phyloP scores from a whole-genome alignment of 2,113 vertebrate genomes.

The Saguinus imperator region DNA sequence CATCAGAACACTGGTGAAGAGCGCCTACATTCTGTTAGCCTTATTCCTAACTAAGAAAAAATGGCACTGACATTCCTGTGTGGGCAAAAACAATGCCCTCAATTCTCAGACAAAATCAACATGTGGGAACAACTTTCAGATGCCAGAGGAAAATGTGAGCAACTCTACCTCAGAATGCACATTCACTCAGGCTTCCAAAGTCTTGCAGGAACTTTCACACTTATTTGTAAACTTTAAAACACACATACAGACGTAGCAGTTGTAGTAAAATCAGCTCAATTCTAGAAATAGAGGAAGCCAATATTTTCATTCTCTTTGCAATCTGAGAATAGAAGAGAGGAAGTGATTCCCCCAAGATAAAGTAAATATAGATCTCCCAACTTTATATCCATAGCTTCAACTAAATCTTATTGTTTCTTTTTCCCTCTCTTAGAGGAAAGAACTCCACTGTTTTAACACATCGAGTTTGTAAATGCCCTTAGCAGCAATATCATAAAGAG shows the following conservation, averaged over 20 bases:
- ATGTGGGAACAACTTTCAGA: conserved; percentile 65
- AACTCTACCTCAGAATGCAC: neutral
- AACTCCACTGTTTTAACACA: neutral
- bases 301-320: conserved; percentile 62
- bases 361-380: conserved; percentile 44
- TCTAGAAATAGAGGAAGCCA: conserved; percentile 61
- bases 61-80: conserved; percentile 58
- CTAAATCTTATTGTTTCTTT: conserved; percentile 8
- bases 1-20: neutral
- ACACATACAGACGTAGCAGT: neutral
- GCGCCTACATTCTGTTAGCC: neutral
- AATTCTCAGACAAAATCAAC: conserved; percentile 68
- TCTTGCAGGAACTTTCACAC: neutral
- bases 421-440: conserved; percentile 30
- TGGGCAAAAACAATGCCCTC: conserved; percentile 71
- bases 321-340: conserved; percentile 58
- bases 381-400: neutral
- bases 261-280: conserved; percentile 35
- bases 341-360: conserved; percentile 59
- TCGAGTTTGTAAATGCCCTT: neutral
- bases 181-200: conserved; percentile 6
- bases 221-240: conserved; percentile 53
- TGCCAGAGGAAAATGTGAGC: conserved; percentile 64
- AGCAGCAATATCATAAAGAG: neutral
- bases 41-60: conserved; percentile 57